Conservation (phyloP, 2,797 vertebrate genomes). For the Gymnoscopelus braueri region DNA sequence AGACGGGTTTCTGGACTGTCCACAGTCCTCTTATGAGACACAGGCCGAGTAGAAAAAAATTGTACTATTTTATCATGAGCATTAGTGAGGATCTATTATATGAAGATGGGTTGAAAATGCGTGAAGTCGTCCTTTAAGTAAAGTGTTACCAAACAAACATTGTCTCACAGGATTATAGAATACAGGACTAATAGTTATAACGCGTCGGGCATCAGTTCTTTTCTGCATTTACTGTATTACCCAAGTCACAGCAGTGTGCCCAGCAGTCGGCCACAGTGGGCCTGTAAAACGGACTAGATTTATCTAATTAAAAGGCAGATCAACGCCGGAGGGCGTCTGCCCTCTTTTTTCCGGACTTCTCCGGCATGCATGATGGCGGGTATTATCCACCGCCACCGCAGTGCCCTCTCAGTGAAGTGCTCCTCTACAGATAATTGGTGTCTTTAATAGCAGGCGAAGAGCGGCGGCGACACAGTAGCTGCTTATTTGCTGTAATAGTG, state of each 20-base stretch:
- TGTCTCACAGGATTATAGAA: too few relatives aligned
- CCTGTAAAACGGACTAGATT: slow-evolving; percentile 49
- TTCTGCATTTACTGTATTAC: slow-evolving; percentile 8
- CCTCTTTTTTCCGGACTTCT: slow-evolving; percentile 24
- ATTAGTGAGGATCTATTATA: too few relatives aligned
- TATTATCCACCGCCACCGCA: slow-evolving; percentile 11
- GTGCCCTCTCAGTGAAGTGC: slow-evolving; percentile 26
- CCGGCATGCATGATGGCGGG: neutral
- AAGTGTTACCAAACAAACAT: too few relatives aligned
- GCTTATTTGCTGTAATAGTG: slow-evolving; percentile 61
- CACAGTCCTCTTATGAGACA: too few relatives aligned
- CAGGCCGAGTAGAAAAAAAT: too few relatives aligned
- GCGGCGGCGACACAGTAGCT: slow-evolving; percentile 47
- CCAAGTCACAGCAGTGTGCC: slow-evolving; percentile 12
- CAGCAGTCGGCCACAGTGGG: slow-evolving; percentile 21
- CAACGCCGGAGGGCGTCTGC: slow-evolving; percentile 1
- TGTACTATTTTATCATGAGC: too few relatives aligned
- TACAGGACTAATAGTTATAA: too few relatives aligned
- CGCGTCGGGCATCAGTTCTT: too few relatives aligned
- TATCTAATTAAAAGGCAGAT: slow-evolving; percentile 45
- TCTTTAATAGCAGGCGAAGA: slow-evolving; percentile 47
- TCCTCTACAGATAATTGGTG: slow-evolving; percentile 61
- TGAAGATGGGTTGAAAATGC: too few relatives aligned
- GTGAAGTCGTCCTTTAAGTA: too few relatives aligned
- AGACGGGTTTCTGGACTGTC: too few relatives aligned